A percentile compares a stretch with the other conserved stretches of the same genome.
These are phyloP conservation scores for Bucorvus abyssinicus DNA, from an alignment of 2,797 vertebrate genomes.

Conservation along the genomic window DNA sequence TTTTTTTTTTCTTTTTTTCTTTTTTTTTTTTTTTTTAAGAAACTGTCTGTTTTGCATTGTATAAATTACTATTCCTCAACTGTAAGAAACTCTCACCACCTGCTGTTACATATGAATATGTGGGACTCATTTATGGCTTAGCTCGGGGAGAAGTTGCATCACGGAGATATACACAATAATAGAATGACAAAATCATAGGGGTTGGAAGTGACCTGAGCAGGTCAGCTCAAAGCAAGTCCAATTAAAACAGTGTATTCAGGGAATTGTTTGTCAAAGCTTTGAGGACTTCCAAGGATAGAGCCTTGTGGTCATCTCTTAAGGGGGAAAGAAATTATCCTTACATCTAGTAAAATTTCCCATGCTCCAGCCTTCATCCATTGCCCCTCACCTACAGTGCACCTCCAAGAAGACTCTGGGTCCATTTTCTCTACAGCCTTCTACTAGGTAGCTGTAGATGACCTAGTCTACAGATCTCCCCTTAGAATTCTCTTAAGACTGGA, in stretches of 20 bases:
- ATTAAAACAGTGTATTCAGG: background rate
- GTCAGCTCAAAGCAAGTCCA: background rate
- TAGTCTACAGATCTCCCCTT: background rate
- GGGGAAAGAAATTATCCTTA: rapidly evolving
- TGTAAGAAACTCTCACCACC: background rate
- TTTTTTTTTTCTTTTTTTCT: background rate
- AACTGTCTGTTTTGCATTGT: background rate
- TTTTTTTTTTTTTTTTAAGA: background rate
- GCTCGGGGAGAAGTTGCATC: background rate
- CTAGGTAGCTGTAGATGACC: rapidly evolving
- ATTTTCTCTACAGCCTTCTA: background rate
- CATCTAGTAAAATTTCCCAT: background rate
- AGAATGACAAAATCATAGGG: background rate
- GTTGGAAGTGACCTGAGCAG: background rate
- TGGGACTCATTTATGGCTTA: background rate
- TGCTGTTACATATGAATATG: background rate
- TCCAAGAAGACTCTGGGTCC: background rate
- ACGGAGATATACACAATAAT: background rate
- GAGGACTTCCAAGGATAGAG: background rate
- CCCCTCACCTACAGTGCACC: background rate
- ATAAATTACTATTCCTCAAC: background rate
- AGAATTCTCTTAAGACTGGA: background rate
- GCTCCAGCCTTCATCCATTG: background rate
- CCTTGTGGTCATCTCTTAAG: rapidly evolving
- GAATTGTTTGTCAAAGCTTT: background rate